These are phyloP conservation scores for Grapholita molesta DNA, from an alignment of 1,140 invertebrate species.

Conservation along the genomic window DNA sequence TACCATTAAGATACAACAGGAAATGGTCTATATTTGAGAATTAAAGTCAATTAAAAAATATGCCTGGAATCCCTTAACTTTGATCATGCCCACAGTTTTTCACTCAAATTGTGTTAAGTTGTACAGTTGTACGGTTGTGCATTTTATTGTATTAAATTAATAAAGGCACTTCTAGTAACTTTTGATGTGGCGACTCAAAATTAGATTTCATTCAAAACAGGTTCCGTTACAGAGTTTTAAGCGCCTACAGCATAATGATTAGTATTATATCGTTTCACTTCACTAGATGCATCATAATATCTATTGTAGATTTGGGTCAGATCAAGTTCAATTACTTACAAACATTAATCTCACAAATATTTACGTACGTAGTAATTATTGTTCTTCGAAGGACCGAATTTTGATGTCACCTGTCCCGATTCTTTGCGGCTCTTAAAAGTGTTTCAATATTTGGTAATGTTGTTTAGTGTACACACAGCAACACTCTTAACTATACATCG, in stretches of 20 bases:
- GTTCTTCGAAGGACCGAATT: background rate
- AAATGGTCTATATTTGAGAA: too few species aligned
- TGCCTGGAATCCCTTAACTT: too few species aligned
- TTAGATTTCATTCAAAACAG: background rate
- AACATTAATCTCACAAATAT: background rate
- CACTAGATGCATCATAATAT: background rate
- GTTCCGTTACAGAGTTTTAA: background rate
- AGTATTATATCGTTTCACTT: background rate
- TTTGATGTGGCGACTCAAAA: background rate
- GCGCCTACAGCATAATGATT: background rate
- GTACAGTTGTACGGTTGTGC: too few species aligned
- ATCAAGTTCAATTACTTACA: background rate
- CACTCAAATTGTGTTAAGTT: too few species aligned
- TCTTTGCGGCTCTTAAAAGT: background rate
- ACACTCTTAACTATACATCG: too few species aligned
- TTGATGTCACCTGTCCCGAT: background rate
- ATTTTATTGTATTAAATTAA: too few species aligned
- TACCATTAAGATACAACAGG: too few species aligned
- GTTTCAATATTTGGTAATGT: too few species aligned
- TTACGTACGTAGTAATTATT: background rate
- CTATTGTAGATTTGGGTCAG: background rate
- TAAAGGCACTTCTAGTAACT: too few species aligned
- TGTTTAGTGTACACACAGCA: too few species aligned
- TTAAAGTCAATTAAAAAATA: too few species aligned
- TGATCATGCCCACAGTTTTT: too few species aligned